Base-by-base conservation (phyloP, 2,888 invertebrate species). In the Meloe dianella region DNA sequence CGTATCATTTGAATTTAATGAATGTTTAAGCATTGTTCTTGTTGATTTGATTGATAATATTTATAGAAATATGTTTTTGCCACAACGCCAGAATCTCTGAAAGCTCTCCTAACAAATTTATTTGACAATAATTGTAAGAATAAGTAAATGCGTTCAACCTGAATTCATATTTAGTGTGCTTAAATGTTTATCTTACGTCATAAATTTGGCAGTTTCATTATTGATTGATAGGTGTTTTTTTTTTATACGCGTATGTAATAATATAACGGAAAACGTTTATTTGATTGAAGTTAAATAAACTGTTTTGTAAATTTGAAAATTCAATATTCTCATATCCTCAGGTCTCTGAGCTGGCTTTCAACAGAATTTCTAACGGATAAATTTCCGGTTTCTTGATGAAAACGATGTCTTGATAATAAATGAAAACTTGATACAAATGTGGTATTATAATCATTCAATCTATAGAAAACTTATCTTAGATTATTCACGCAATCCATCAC, bases 401-500 rank as follows among this genome's bases (percentile, higher is more conserved):
- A 7, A 17, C 6, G 3, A 7, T 8, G 38, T 41, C 17, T 41
- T 41, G 38, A n/a, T 41, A 41, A 47, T 47, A 47, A 47, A 47
- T 10, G 47, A n/a, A 47, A 20, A 47, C 20, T 20, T n/a, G n/a
- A 20, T 41, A 10, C 8, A 51, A 51, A 51, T 51, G 10, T 14
- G 51, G 22, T 24, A 24, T 51, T 24, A 24, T 51, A 51, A 12
- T 22, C 9, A 47, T 47, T 47, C 47, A 3, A 20, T 22, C 24
- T 51, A 51, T 24, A 47, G 22, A 51, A 22, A 51, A 12, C 22
- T 22, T 51, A 51, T 51, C 22, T 51, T 24, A 66, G 62, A 51
- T 60, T 57, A 38, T 61, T 66, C 67, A 67, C 67, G 63, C 68
- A 54, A 68, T 68, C 63, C 60, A 68, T 68, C 65, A 68, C 65